Conservation (phyloP, 2,797 vertebrate species). For the Karalla daura region DNA sequence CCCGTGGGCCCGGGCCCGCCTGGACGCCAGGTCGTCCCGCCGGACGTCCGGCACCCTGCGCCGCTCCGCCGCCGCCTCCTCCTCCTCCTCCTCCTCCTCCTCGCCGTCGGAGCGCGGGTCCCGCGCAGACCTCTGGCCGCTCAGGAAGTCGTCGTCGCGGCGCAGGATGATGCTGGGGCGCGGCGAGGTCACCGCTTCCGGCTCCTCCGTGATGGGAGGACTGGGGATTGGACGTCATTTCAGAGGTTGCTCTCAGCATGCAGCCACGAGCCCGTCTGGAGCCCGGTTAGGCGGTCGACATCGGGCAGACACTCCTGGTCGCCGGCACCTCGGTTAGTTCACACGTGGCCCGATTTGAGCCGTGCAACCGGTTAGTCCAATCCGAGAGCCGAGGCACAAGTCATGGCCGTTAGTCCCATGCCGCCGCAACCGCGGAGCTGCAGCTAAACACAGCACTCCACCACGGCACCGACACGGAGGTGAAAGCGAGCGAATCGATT, state of each 20-base stretch:
- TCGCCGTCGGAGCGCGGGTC: slow-evolving; percentile 82
- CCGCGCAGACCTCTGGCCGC: slow-evolving; percentile 80
- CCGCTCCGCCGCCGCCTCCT: slow-evolving; percentile 79
- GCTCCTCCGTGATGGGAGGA: slow-evolving; percentile 74
- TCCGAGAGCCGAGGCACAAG: no score
- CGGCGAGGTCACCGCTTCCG: slow-evolving; percentile 73
- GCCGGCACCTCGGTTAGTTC: no score
- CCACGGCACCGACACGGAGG: no score
- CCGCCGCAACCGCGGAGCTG: no score
- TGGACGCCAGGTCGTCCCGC: slow-evolving; percentile 92
- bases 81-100: slow-evolving; percentile 77
- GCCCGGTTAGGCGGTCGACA: no score
- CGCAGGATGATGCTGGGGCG: slow-evolving; percentile 89
- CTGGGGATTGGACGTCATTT: slow-evolving; percentile 62
- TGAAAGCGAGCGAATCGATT: no score
- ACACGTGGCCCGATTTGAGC: no score
- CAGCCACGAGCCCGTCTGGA: no score
- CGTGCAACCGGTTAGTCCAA: no score
- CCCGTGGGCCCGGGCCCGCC: slow-evolving; percentile 71
- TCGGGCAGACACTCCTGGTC: no score
- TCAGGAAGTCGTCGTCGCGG: slow-evolving; percentile 88
- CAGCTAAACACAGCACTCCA: background rate
- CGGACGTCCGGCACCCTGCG: slow-evolving; percentile 89
- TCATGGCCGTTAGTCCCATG: no score
- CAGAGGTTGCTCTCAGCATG: no score